Conservation (phyloP, 2,888 invertebrate genomes). For the Zaprionus bogoriensis region DNA sequence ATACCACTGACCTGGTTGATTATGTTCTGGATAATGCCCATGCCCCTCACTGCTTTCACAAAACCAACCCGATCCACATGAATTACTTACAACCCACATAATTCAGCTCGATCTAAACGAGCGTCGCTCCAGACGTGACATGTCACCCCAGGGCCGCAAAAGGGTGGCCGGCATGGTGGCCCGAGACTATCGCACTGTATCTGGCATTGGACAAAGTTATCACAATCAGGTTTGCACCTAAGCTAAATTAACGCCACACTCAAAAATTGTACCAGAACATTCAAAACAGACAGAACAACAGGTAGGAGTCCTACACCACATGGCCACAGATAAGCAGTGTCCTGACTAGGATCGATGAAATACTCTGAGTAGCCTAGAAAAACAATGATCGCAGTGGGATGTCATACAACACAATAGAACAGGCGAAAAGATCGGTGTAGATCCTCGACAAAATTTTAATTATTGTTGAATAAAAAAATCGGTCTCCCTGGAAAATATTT, state of each 20-base stretch:
- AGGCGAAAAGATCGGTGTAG: no score
- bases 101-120: constrained; percentile 85
- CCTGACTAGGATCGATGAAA: no score
- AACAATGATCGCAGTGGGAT: no score
- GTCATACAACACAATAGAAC: no score
- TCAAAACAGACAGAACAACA: constrained; percentile 43
- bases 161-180: constrained; percentile 87
- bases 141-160: constrained; percentile 90
- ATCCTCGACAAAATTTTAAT: no score
- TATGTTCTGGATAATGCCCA: constrained; percentile 30
- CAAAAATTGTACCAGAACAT: constrained; percentile 21
- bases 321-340: no score
- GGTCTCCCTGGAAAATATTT: no score
- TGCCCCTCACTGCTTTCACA: constrained; percentile 19
- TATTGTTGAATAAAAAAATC: no score
- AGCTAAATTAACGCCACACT: constrained; percentile 62
- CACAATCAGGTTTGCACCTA: constrained; percentile 83
- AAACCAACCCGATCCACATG: constrained; percentile 7
- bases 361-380: no score
- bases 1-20: constrained; percentile 4
- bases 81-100: constrained; percentile 28
- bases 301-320: not conserved
- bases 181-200: constrained; percentile 84
- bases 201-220: constrained; percentile 83
- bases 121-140: constrained; percentile 91